These are phyloP conservation scores for Clamator glandarius DNA, from an alignment of 2,797 vertebrate genomes.

Conservation along the genomic window DNA sequence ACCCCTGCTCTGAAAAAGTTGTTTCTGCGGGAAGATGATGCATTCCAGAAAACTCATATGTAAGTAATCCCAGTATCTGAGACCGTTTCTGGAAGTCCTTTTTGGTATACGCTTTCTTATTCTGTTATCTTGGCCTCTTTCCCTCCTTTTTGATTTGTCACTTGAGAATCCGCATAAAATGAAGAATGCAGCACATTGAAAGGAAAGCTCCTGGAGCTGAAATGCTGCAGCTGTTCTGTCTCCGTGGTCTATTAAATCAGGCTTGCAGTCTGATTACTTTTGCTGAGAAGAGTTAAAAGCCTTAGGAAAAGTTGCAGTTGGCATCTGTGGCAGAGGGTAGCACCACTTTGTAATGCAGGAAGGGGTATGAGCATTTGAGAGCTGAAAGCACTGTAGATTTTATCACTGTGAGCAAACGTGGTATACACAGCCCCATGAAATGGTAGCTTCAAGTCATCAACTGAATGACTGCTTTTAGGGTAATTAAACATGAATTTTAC, in stretches of 20 bases:
- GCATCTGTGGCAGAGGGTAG: background rate
- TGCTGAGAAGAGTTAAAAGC: background rate
- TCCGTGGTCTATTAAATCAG: background rate
- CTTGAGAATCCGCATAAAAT: constrained; percentile 45
- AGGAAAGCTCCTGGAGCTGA: constrained; percentile 21
- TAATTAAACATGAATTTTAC: background rate
- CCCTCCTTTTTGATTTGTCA: constrained; percentile 8
- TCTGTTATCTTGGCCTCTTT: constrained; percentile 12
- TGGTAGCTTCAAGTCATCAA: background rate
- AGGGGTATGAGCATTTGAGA: background rate
- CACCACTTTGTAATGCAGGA: background rate
- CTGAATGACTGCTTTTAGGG: background rate
- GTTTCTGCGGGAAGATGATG: background rate
- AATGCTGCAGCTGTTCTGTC: constrained; percentile 22
- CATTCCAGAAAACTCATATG: constrained; percentile 35
- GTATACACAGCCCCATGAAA: background rate
- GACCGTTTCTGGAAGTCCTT: constrained; percentile 19
- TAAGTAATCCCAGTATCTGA: background rate
- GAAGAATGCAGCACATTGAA: constrained; percentile 11
- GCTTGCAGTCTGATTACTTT: background rate
- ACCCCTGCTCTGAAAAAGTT: background rate
- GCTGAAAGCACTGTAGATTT: background rate
- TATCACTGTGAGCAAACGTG: background rate
- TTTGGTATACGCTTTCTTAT: background rate
- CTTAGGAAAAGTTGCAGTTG: background rate